phyloP scores from a whole-genome alignment of 2,888 invertebrate species.

The Amorpha juglandis region DNA sequence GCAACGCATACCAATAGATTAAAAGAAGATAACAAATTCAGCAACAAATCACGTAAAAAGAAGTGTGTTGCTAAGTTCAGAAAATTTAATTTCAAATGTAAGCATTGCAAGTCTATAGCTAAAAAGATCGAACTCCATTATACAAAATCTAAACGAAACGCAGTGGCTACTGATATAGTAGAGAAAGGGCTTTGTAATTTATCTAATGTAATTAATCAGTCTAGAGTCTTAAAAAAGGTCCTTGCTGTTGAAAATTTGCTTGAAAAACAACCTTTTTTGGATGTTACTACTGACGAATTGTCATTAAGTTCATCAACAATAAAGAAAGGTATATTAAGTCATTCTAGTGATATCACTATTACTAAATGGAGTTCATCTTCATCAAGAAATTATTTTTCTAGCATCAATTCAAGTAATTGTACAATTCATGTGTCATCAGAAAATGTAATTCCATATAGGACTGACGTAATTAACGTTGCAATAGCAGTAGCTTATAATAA shows the following conservation, averaged over 20 bases:
- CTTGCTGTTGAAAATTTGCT: conserved; percentile 57
- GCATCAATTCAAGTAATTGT: conserved; percentile 37
- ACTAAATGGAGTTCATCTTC: conserved; percentile 42
- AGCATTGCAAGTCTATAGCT: conserved; percentile 34
- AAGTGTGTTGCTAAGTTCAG: conserved; percentile 44
- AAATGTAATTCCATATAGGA: conserved; percentile 44
- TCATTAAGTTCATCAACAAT: conserved; percentile 44
- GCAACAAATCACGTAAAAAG: conserved; percentile 42
- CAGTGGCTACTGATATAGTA: conserved; percentile 38
- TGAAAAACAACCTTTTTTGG: conserved; percentile 34
- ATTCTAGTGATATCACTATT: conserved; percentile 56
- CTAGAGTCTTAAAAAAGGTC: conserved; percentile 52
- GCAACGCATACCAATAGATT: conserved; percentile 35
- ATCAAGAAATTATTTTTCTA: conserved; percentile 36
- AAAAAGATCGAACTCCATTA: conserved; percentile 45
- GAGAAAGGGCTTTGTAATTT: conserved; percentile 45
- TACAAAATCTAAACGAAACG: conserved; percentile 42
- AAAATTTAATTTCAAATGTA: conserved; percentile 53
- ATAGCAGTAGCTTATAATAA: conserved; percentile 54
- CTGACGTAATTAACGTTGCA: conserved; percentile 55
- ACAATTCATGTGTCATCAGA: conserved; percentile 37
- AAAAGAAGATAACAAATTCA: conserved; percentile 30
- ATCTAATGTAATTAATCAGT: conserved; percentile 48
- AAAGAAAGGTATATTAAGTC: conserved; percentile 45
- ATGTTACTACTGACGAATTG: conserved; percentile 35